phyloP scores from a whole-genome alignment of 2,888 invertebrate genomes.

The Eueremaeus valkanovi region DNA sequence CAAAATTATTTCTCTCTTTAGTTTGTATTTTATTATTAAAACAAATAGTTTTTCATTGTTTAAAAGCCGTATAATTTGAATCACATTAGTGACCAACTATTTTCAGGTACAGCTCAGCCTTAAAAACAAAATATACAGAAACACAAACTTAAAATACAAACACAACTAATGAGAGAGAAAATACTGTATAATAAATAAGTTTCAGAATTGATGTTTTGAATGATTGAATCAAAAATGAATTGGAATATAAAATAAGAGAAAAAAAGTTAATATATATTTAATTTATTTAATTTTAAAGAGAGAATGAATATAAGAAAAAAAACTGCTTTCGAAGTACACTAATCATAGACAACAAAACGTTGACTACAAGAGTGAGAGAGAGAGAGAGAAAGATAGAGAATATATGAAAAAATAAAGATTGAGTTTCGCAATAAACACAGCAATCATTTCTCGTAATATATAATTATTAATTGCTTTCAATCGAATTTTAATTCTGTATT shows the following conservation, averaged over 20 bases:
- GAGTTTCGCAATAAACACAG: background rate
- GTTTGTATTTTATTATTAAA: constrained; percentile 10
- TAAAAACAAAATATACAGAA: background rate
- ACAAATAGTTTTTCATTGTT: constrained; percentile 19
- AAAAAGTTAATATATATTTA: background rate
- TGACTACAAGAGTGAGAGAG: too few species aligned
- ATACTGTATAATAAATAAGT: background rate
- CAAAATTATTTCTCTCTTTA: background rate
- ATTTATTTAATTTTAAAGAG: background rate
- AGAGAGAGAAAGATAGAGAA: too few species aligned
- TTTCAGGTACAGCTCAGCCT: background rate
- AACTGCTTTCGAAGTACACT: background rate
- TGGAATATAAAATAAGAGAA: background rate
- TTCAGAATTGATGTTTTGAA: background rate
- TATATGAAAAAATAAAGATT: too few species aligned
- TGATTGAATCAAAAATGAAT: background rate
- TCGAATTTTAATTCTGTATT: background rate
- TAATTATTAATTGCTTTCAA: constrained; percentile 5
- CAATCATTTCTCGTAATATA: background rate
- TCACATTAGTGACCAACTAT: constrained; percentile 24
- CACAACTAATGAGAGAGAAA: background rate
- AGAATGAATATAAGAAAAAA: too few species aligned
- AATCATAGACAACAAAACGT: background rate
- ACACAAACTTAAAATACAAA: background rate
- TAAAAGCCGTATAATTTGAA: constrained; percentile 23